These are phyloP conservation scores for Cottoperca gobio DNA, from an alignment of 2,797 vertebrate species.

Conservation along the genomic window DNA sequence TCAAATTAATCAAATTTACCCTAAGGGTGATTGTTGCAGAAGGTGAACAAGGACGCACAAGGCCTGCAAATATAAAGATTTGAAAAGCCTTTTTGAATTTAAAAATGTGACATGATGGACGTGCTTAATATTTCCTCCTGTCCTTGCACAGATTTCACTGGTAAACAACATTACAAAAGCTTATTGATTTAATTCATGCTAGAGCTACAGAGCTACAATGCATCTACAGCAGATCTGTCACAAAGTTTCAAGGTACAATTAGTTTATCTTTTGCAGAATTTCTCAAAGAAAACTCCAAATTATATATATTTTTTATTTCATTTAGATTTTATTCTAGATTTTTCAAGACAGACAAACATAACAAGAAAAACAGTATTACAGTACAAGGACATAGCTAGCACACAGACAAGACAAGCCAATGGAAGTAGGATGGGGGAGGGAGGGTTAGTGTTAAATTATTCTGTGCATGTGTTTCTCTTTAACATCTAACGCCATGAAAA, in stretches of 20 bases:
- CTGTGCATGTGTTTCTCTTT: too few species aligned
- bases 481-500: too few species aligned
- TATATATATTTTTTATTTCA: neutral
- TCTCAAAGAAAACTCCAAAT: neutral
- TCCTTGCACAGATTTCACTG: neutral
- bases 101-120: neutral
- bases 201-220: neutral
- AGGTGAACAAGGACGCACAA: neutral
- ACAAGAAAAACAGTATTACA: too few species aligned
- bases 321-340: too few species aligned
- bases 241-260: neutral
- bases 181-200: neutral
- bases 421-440: too few species aligned
- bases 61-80: slow-evolving; percentile 14
- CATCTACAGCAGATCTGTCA: neutral
- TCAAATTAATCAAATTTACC: neutral
- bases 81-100: slow-evolving; percentile 6
- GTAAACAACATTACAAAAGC: slow-evolving; percentile 1
- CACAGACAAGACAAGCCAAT: too few species aligned
- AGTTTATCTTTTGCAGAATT: neutral
- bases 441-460: too few species aligned
- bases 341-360: too few species aligned
- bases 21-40: neutral
- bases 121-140: neutral
- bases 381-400: too few species aligned